Conservation (phyloP, 2,797 vertebrate genomes). For the Schizopygopsis pylzovi region DNA sequence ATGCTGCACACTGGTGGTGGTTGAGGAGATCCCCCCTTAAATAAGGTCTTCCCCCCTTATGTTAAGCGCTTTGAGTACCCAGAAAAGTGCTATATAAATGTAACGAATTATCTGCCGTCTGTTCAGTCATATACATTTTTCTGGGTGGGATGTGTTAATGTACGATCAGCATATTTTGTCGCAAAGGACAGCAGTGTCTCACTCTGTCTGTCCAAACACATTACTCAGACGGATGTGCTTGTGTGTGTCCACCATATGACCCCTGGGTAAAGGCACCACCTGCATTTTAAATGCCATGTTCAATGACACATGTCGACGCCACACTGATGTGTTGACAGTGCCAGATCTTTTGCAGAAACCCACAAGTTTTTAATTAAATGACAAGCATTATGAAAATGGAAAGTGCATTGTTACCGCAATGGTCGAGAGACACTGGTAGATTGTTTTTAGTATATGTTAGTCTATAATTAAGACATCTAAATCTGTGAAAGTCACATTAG, state of each 20-base stretch:
- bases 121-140: no score
- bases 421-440: neutral
- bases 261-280: constrained; percentile 36
- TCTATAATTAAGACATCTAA: constrained; percentile 19
- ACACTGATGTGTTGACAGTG: neutral
- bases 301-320: neutral
- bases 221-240: constrained; percentile 49
- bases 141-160: constrained; percentile 19
- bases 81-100: no score
- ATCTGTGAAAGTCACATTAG: constrained; percentile 1
- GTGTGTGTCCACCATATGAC: constrained; percentile 27
- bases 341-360: neutral
- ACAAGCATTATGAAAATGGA: constrained; percentile 7
- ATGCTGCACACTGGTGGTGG: no score
- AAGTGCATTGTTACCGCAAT: neutral
- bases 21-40: no score
- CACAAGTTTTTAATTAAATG: neutral
- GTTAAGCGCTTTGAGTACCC: no score
- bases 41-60: no score
- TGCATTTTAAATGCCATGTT: constrained; percentile 46
- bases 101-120: no score
- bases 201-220: constrained; percentile 45
- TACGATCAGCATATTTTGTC: constrained; percentile 35
- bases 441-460: neutral
- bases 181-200: constrained; percentile 31